Percentiles rank a stretch among this genome's conserved stretches.
phyloP scores from a whole-genome alignment of 2,888 invertebrate genomes.

The Tribolium freemani region DNA sequence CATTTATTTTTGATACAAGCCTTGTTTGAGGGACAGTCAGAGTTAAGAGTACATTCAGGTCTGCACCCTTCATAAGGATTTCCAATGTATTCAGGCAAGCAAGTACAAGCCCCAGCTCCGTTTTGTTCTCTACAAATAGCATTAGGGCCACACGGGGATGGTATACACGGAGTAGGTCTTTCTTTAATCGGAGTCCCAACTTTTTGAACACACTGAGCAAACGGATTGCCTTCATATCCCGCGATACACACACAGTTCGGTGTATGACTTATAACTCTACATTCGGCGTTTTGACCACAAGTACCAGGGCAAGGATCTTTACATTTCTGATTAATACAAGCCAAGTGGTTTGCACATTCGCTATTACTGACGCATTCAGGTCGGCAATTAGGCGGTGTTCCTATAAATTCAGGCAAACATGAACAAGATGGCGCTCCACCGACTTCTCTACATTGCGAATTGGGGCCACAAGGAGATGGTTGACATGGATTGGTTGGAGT shows the following conservation, averaged over 20 bases:
- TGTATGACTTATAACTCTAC: slow-evolving; percentile 83
- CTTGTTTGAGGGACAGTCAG: slow-evolving; percentile 79
- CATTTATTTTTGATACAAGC: slow-evolving; percentile 78
- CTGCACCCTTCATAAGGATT: slow-evolving; percentile 84
- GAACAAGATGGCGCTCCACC: slow-evolving; percentile 82
- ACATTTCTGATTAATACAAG: slow-evolving; percentile 82
- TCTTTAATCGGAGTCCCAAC: slow-evolving; percentile 44
- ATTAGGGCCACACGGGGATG: slow-evolving; percentile 77
- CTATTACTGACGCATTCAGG: slow-evolving; percentile 82
- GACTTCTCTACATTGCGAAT: slow-evolving; percentile 72
- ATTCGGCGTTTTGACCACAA: slow-evolving; percentile 81
- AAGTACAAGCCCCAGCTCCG: slow-evolving; percentile 81
- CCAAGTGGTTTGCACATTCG: slow-evolving; percentile 78
- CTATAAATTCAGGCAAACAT: slow-evolving; percentile 78
- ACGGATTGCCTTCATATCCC: slow-evolving; percentile 66
- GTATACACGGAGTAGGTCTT: slow-evolving; percentile 76
- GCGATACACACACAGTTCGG: slow-evolving; percentile 82
- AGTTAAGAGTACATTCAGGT: slow-evolving; percentile 81
- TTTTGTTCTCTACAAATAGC: slow-evolving; percentile 82
- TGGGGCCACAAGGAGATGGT: slow-evolving; percentile 84
- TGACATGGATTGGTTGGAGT: slow-evolving; percentile 68
- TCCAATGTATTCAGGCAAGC: slow-evolving; percentile 79
- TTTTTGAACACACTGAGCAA: slow-evolving; percentile 65
- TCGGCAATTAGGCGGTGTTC: slow-evolving; percentile 80
- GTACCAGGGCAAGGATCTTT: slow-evolving; percentile 80